Conservation (phyloP, 1,140 invertebrate species). For the Homalodisca vitripennis region DNA sequence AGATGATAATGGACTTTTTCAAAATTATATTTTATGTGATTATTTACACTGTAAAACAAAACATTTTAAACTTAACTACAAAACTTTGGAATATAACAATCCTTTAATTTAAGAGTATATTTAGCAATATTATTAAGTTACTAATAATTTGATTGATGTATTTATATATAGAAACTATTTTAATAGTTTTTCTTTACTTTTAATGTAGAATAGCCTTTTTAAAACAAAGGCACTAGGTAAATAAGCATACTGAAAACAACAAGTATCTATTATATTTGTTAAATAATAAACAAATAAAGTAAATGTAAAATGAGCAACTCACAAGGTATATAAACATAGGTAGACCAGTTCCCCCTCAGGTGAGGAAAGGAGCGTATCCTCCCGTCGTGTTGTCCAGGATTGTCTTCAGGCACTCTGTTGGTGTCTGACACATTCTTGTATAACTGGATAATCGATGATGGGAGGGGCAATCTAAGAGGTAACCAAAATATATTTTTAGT, state of each 20-base stretch:
- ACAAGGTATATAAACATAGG: constrained; percentile 66
- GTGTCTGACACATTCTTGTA: constrained; percentile 9
- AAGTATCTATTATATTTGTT: not conserved
- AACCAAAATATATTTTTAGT: no score
- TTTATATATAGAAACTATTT: not conserved
- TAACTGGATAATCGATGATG: constrained; percentile 5
- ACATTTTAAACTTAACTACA: no score
- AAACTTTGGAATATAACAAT: no score
- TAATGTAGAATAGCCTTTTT: not conserved
- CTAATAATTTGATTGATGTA: no score
- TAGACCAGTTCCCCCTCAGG: constrained; percentile 79
- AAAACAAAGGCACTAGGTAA: not conserved
- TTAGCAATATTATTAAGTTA: no score
- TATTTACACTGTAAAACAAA: no score
- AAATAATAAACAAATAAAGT: no score
- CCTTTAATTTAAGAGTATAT: no score
- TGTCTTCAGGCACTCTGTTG: constrained; percentile 46
- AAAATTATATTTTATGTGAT: no score
- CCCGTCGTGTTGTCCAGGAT: constrained; percentile 62
- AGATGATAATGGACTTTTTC: no score
- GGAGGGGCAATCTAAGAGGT: constrained; percentile 29
- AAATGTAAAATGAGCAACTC: no score
- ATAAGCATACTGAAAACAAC: not conserved
- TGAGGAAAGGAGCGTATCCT: constrained; percentile 69
- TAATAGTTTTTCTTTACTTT: not conserved